A percentile compares a stretch with the other conserved stretches of the same genome.
phyloP scores from a whole-genome alignment of 1,140 invertebrate species.

The Drosophila ironensis region DNA sequence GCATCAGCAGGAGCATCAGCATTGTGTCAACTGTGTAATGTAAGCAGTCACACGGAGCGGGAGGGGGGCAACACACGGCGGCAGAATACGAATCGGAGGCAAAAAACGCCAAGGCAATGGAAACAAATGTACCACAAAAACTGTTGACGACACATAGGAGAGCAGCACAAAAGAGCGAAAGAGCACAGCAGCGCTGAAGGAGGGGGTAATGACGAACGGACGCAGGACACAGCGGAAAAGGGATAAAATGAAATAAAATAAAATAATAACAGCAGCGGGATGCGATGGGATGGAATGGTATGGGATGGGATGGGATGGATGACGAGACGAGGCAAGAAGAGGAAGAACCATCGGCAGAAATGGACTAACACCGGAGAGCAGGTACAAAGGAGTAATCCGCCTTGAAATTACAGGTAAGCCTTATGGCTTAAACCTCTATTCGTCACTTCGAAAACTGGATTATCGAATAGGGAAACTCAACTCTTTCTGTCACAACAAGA shows the following conservation, averaged over 20 bases:
- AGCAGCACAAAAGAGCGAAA: conserved; percentile 21
- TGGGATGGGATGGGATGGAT: conserved; percentile 11
- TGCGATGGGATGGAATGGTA: no score
- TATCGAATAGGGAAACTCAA: background rate
- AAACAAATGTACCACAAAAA: conserved; percentile 80
- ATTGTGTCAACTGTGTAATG: conserved; percentile 77
- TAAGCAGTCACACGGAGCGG: no score
- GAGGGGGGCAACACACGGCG: conserved; percentile 51
- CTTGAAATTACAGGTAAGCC: background rate
- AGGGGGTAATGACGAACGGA: conserved; percentile 39
- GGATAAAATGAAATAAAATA: conserved; percentile 78
- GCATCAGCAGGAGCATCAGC: no score
- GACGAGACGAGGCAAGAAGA: conserved; percentile 2
- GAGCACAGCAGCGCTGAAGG: conserved; percentile 10
- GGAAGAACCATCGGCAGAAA: conserved; percentile 19
- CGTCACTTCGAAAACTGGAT: background rate
- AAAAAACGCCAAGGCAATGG: conserved; percentile 70
- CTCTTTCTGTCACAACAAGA: background rate
- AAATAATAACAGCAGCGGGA: conserved; percentile 56
- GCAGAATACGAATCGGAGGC: conserved; percentile 25
- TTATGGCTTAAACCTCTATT: background rate
- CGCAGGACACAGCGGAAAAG: conserved; percentile 63
- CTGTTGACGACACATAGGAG: conserved; percentile 71
- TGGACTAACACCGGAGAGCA: conserved; percentile 65
- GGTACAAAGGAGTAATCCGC: conserved; percentile 51